A percentile compares a stretch with the other conserved stretches of the same genome.
phyloP scores from a whole-genome alignment of 64 coral and sea anemone species.

The Actinia tenebrosa region DNA sequence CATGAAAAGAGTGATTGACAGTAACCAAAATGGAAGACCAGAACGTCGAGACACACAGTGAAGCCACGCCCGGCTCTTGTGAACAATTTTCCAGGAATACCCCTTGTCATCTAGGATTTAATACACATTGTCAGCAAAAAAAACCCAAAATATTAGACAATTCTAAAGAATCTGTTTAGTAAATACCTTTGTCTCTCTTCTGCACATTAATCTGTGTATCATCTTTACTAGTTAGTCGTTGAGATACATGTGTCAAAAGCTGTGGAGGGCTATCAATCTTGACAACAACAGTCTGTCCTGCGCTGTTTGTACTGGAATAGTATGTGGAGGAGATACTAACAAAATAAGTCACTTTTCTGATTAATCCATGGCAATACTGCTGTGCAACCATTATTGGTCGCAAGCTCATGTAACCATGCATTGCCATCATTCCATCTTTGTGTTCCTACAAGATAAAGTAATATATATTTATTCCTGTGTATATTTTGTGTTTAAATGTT shows the following conservation, averaged over 20 bases:
- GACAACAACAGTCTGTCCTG: constrained; percentile 49
- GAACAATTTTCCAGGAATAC: constrained; percentile 40
- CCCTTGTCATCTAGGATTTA: neutral
- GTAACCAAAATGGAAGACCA: constrained; percentile 75
- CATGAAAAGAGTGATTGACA: constrained; percentile 49
- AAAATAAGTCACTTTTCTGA: constrained; percentile 68
- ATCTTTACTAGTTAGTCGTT: constrained; percentile 18
- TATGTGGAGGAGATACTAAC: constrained; percentile 56
- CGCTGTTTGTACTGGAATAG: constrained; percentile 40
- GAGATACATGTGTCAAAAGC: constrained; percentile 31
- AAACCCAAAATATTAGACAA: neutral
- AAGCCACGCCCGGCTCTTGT: constrained; percentile 61
- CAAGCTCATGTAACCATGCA: constrained; percentile 38
- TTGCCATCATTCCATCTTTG: constrained; percentile 10
- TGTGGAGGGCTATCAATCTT: constrained; percentile 52
- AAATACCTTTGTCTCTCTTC: constrained; percentile 6
- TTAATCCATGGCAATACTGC: constrained; percentile 73
- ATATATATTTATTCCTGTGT: neutral
- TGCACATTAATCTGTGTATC: constrained; percentile 21
- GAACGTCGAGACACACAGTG: constrained; percentile 79
- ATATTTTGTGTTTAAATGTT: too few relatives aligned
- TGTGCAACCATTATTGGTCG: constrained; percentile 59
- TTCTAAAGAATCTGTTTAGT: neutral
- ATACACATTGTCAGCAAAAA: constrained; percentile 16
- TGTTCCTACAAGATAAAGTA: neutral